phyloP scores from a whole-genome alignment of 2,888 invertebrate genomes.

The Girardia tigrina region DNA sequence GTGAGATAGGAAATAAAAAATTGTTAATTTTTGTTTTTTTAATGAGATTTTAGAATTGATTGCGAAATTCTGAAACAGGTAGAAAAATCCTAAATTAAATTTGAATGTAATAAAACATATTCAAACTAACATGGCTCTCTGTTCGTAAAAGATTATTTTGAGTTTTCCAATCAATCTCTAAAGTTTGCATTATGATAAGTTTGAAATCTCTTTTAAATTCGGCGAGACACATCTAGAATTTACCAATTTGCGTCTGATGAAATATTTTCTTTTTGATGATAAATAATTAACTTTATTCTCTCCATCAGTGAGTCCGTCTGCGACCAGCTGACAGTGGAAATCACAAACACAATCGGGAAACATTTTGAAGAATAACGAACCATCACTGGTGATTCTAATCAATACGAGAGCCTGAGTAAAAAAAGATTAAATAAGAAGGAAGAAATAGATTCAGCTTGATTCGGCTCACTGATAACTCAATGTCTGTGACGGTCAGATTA shows the following conservation, averaged over 20 bases:
- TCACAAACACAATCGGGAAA: background rate
- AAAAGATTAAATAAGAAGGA: no score
- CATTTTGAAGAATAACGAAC: background rate
- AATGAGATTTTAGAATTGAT: no score
- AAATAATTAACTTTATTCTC: background rate
- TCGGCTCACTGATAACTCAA: background rate
- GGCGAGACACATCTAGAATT: background rate
- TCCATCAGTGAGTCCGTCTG: background rate
- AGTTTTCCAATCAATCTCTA: background rate
- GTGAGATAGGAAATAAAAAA: no score
- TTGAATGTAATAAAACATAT: no score
- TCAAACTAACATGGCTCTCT: no score
- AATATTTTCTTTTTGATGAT: no score
- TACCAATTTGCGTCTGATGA: no score
- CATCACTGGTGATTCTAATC: background rate
- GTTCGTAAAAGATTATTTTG: no score
- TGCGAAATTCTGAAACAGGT: no score
- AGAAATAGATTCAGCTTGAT: no score
- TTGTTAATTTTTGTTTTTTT: no score
- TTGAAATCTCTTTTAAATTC: constrained; percentile 13
- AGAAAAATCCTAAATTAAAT: no score
- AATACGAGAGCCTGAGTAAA: background rate
- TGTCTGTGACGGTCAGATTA: background rate
- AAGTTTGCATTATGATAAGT: background rate
- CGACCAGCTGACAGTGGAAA: background rate